phyloP scores from a whole-genome alignment of 1,140 invertebrate genomes.

The Steinernema feltiae region DNA sequence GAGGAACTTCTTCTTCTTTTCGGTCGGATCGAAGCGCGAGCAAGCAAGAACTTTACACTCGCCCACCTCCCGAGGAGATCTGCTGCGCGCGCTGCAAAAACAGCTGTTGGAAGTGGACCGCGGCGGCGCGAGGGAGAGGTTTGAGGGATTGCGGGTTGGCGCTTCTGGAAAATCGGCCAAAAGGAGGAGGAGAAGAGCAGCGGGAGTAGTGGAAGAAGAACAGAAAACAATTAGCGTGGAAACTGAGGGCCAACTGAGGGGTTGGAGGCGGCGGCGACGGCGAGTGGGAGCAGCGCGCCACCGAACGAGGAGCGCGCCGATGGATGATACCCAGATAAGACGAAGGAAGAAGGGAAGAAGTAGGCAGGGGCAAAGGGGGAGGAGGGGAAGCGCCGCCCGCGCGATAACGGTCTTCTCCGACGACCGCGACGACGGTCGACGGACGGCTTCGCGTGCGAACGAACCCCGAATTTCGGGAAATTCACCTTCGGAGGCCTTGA shows the following conservation, averaged over 20 bases:
- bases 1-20: too few species aligned
- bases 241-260: background rate
- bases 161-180: background rate
- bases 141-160: background rate
- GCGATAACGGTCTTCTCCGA: conserved; percentile 3
- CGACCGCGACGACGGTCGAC: background rate
- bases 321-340: conserved; percentile 15
- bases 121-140: background rate
- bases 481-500: background rate
- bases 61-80: background rate
- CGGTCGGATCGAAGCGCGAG: background rate
- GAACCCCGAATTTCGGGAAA: background rate
- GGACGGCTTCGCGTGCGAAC: background rate
- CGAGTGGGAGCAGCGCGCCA: background rate
- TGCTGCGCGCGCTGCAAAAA: background rate
- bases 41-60: conserved; percentile 1
- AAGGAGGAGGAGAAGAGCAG: background rate
- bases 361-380: background rate
- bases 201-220: too few species aligned
- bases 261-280: background rate
- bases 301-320: background rate
- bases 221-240: background rate
- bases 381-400: background rate
- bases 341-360: background rate
- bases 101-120: background rate